phyloP scores from a whole-genome alignment of 2,888 invertebrate genomes.

The Fragum fragum region DNA sequence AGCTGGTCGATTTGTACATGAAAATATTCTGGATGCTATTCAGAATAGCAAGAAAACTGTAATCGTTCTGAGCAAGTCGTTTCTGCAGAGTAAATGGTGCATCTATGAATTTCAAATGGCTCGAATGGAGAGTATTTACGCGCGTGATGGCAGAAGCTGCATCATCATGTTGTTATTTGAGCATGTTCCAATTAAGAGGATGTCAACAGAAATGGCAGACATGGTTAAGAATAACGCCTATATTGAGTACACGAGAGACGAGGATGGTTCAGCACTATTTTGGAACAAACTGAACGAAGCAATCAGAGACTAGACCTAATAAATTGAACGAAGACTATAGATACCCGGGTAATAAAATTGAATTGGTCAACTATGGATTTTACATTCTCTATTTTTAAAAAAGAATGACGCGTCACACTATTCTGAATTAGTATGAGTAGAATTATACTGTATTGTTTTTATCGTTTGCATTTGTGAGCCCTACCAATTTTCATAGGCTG shows the following conservation, averaged over 20 bases:
- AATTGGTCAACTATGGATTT: no score
- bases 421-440: no score
- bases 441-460: no score
- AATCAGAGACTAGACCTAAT: not conserved
- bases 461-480: no score
- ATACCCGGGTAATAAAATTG: no score
- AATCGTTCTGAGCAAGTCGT: constrained; percentile 60
- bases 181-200: not conserved
- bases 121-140: constrained; percentile 61
- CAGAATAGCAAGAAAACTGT: constrained; percentile 67
- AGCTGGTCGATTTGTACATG: constrained; percentile 57
- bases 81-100: constrained; percentile 67
- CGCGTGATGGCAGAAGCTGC: constrained; percentile 21
- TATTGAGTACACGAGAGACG: constrained; percentile 7
- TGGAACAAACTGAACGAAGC: constrained; percentile 1
- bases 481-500: no score
- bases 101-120: constrained; percentile 72
- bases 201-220: constrained; percentile 9
- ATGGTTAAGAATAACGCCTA: not conserved
- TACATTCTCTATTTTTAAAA: no score
- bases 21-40: constrained; percentile 68
- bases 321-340: no score
- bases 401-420: no score
- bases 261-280: not conserved
- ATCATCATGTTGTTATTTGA: not conserved